Percentiles rank a stretch among this genome's conserved stretches.
phyloP scores from a whole-genome alignment of 2,113 vertebrate genomes.

The Orthonyx spaldingii region DNA sequence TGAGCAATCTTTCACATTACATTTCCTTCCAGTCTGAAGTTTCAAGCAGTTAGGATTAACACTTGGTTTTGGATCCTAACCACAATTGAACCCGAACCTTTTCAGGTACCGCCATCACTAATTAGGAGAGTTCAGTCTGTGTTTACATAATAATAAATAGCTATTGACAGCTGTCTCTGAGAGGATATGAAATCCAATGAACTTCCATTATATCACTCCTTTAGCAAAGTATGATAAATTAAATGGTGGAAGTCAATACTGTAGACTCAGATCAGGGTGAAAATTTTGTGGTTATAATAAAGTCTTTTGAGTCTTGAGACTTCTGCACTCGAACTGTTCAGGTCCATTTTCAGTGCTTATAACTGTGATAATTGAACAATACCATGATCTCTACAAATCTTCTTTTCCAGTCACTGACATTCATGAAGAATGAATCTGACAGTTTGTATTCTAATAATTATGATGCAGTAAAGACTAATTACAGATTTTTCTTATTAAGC shows the following conservation, averaged over 20 bases:
- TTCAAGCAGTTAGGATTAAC: background rate
- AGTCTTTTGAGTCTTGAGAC: background rate
- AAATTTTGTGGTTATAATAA: background rate
- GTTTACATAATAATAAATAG: slow-evolving; percentile 16
- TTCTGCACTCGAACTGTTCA: background rate
- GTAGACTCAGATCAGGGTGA: background rate
- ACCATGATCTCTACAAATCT: background rate
- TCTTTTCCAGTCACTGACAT: background rate
- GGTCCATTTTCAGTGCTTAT: background rate
- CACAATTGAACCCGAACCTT: background rate
- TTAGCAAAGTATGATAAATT: slow-evolving; percentile 3
- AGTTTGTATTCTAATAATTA: slow-evolving; percentile 31
- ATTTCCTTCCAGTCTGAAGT: slow-evolving; percentile 9
- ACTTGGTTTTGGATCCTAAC: background rate
- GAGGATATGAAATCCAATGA: background rate
- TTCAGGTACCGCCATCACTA: background rate
- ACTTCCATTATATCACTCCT: background rate
- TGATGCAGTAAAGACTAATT: slow-evolving; percentile 11
- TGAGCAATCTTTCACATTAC: background rate
- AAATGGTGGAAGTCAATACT: background rate
- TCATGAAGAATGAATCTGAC: slow-evolving; percentile 1
- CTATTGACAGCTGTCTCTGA: background rate
- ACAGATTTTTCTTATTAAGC: slow-evolving; percentile 26
- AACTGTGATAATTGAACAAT: background rate
- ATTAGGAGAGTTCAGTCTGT: background rate